Evolutionary conservation across 2,797 vertebrate genomes (phyloP), one percentile per base, ranked within the genome.

Genomic region (Caiman crocodilus): DNA sequence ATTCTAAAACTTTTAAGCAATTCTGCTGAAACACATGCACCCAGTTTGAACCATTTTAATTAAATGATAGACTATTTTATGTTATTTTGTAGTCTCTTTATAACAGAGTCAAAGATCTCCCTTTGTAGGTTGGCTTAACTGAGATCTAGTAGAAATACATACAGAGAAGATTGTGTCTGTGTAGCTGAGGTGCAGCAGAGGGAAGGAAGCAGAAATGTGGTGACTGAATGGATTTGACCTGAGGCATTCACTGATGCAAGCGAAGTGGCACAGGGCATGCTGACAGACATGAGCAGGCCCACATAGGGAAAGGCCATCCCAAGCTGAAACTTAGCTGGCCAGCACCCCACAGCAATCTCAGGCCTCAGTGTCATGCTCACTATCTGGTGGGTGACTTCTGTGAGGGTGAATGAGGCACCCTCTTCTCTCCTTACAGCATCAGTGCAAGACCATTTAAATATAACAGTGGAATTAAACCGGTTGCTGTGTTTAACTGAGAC

Each of bases 21-120:
- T 14, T n/a, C 9, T 90, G 84, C 7, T 85, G 64, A 89, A 94
- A 50, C 76, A 50, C 21, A 2, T 30, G 65, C n/a, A 25, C 74
- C 65, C 18, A 56, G 12, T 76, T 91, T 63, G 83, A 94, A 85
- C 73, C 17, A 71, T 73, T 76, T 5, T 85, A 89, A 79, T 76
- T 35, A 93, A 91, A 84, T 28, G 5, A 15, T 81, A 82, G 90
- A 90, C 91, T 63, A 87, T 78, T 61, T 83, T 84, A 4, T 73
- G 63, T 55, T n/a, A 14, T 79, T 91, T 89, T 25, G 15, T 32
- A 4, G 0, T 80, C 17, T 91, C 82, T 94, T 94, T 87, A 58
- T 90, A 18, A 2, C 6, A 3, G 4, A 84, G 83, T 85, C 84
- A 90, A 90, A 89, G 15, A 50, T 61, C 79, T 85, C 67, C 13